Evolutionary conservation across 2,113 vertebrate genomes (phyloP).

Genomic region (Callionymus lyra): DNA sequence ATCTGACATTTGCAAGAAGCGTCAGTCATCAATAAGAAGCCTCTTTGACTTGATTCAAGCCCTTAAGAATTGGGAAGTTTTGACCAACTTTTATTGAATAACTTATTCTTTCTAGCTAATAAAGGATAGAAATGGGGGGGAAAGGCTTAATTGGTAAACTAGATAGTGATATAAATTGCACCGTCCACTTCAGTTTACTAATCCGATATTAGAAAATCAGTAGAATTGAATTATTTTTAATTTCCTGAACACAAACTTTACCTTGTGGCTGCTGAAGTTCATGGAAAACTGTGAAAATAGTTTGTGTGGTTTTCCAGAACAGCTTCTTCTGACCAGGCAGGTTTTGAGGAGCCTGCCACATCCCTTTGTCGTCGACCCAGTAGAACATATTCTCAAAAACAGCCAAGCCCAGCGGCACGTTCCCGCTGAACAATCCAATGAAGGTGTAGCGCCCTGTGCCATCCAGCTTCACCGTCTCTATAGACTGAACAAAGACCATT

Average conservation of each 20-base stretch:
- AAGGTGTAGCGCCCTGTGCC: slow-evolving; percentile 71
- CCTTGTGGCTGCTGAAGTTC: slow-evolving; percentile 70
- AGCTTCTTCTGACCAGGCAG: slow-evolving; percentile 43
- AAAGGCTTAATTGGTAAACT: too few relatives aligned
- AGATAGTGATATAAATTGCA: too few relatives aligned
- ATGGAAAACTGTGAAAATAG: slow-evolving; percentile 65
- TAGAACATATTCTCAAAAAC: slow-evolving; percentile 76
- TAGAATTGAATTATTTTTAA: too few relatives aligned
- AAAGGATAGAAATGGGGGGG: too few relatives aligned
- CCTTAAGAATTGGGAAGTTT: too few relatives aligned
- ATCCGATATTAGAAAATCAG: too few relatives aligned
- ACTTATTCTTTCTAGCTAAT: too few relatives aligned
- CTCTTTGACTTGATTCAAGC: too few relatives aligned
- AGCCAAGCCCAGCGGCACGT: slow-evolving; percentile 49
- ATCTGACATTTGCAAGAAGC: too few relatives aligned
- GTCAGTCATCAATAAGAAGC: too few relatives aligned
- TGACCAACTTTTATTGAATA: too few relatives aligned
- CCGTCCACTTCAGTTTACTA: too few relatives aligned
- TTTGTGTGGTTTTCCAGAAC: slow-evolving; percentile 50
- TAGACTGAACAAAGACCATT: slow-evolving; percentile 59
- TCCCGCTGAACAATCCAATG: slow-evolving; percentile 54
- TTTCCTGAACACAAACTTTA: slow-evolving; percentile 20
- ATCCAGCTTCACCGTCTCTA: slow-evolving; percentile 75
- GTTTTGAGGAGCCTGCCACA: slow-evolving; percentile 54
- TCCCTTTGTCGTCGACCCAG: slow-evolving; percentile 67